Percentiles rank a stretch among this genome's conserved stretches.
Evolutionary conservation across 2,888 invertebrate species (phyloP).

Genomic region (Matsumyia berberina): DNA sequence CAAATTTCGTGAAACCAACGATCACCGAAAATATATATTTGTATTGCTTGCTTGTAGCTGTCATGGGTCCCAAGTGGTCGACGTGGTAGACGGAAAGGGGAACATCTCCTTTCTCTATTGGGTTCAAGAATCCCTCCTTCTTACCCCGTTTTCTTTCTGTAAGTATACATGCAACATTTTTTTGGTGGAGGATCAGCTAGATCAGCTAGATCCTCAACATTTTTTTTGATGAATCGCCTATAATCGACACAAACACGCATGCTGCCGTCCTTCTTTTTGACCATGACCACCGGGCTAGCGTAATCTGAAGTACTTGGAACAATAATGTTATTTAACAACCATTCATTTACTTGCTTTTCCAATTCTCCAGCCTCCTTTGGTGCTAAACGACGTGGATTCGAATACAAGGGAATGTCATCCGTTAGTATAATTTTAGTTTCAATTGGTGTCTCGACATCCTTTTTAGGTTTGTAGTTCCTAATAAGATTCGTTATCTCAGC

Average conservation of each 20-base stretch:
- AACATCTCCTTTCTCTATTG: not conserved
- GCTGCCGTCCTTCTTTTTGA: no score
- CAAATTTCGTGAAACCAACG: conserved; percentile 7
- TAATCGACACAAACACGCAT: no score
- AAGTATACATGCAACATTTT: conserved; percentile 1
- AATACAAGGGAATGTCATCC: not conserved
- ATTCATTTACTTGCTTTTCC: no score
- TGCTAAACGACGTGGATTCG: not conserved
- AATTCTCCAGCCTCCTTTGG: not conserved
- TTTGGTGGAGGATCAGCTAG: no score
- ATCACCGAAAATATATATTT: conserved; percentile 12
- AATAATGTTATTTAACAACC: no score
- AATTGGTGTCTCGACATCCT: not conserved
- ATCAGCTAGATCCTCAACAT: no score
- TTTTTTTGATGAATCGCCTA: no score
- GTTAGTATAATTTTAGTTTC: not conserved
- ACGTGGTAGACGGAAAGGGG: not conserved
- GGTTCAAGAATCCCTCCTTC: not conserved
- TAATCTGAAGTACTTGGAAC: no score
- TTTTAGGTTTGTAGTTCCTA: not conserved
- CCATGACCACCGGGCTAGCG: no score
- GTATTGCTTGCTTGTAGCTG: not conserved
- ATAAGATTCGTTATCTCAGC: not conserved
- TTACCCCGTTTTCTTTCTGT: conserved; percentile 9
- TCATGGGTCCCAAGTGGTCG: conserved; percentile 2